Evolutionary conservation across 2,797 vertebrate genomes (phyloP).

Genomic region (Phataginus tetradactyla): DNA sequence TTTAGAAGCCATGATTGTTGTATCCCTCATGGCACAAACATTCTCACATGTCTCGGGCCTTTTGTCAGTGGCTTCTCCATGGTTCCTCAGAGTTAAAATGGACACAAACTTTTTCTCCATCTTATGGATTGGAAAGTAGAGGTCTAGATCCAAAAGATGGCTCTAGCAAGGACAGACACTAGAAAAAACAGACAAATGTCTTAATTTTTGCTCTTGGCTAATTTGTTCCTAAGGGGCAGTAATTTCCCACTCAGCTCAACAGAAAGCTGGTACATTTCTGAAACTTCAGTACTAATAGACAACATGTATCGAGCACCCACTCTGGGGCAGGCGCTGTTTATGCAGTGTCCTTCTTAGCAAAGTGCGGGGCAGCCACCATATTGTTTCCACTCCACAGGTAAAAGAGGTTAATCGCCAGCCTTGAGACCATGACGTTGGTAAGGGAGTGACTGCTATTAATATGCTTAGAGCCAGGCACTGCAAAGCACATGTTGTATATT

Average conservation of each 20-base stretch:
- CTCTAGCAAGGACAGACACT: background rate
- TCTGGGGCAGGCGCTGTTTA: background rate
- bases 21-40: background rate
- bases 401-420: background rate
- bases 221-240: background rate
- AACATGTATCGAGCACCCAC: background rate
- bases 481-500: accelerated
- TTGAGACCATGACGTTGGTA: background rate
- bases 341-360: background rate
- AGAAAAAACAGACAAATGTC: background rate
- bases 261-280: background rate
- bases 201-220: background rate
- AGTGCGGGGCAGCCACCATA: accelerated
- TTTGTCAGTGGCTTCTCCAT: background rate
- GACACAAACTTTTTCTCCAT: background rate
- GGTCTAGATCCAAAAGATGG: background rate
- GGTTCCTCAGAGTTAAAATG: background rate
- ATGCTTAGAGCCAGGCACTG: background rate
- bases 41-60: background rate
- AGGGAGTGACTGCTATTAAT: background rate
- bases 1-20: background rate
- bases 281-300: background rate
- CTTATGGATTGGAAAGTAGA: background rate
- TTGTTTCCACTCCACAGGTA: background rate
- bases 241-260: background rate